These are phyloP conservation scores for Atrichornis clamosus DNA, from an alignment of 2,113 vertebrate species.

Conservation along the genomic window DNA sequence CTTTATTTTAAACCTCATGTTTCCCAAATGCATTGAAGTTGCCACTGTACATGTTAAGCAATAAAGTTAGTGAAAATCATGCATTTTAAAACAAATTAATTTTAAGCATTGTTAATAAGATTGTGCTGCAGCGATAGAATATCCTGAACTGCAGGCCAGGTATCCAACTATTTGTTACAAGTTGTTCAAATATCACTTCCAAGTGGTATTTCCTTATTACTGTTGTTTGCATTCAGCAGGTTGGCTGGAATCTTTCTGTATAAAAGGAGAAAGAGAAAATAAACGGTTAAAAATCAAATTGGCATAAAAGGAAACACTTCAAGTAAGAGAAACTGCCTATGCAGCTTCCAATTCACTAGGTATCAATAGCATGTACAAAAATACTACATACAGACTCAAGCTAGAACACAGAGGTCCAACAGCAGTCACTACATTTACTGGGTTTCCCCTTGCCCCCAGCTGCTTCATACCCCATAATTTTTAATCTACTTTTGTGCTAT, in stretches of 20 bases:
- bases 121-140: conserved; percentile 70
- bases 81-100: conserved; percentile 82
- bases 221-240: conserved; percentile 99
- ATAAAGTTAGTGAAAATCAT: conserved; percentile 80
- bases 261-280: background rate
- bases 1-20: conserved; percentile 67
- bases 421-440: background rate
- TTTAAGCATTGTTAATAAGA: conserved; percentile 69
- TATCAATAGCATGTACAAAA: background rate
- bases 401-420: background rate
- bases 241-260: conserved; percentile 89
- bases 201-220: conserved; percentile 78
- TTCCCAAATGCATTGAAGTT: conserved; percentile 70
- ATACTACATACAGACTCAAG: background rate
- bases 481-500: background rate
- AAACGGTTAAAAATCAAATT: background rate
- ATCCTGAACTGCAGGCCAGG: conserved; percentile 75
- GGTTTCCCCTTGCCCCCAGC: background rate
- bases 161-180: conserved; percentile 73
- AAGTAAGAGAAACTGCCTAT: background rate
- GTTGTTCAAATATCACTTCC: conserved; percentile 72
- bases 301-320: background rate
- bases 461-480: background rate
- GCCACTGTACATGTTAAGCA: conserved; percentile 80
- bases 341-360: background rate